Percentiles rank a stretch among this genome's conserved stretches.
Conservation (phyloP, 64 coral and sea anemone genomes). For the Stylophora pistillata region DNA sequence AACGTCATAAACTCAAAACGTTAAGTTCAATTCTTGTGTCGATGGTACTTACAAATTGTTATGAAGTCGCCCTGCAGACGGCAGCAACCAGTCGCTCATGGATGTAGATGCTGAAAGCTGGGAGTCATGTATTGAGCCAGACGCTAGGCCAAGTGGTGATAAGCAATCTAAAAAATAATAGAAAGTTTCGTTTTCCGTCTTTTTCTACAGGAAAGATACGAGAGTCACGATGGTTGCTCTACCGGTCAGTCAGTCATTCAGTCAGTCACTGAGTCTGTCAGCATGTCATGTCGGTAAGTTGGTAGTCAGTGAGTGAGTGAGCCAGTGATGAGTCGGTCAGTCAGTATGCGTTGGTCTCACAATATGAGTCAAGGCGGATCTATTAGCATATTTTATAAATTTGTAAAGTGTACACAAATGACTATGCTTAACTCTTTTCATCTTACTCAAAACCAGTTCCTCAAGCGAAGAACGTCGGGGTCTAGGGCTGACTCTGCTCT, state of each 20-base stretch:
- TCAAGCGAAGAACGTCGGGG: too few species aligned
- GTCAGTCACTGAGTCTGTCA: not conserved
- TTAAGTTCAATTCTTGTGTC: not conserved
- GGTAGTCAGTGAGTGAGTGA: not conserved
- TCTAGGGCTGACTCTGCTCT: too few species aligned
- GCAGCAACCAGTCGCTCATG: not conserved
- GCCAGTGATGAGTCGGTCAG: not conserved
- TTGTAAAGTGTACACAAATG: too few species aligned
- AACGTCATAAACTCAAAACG: too few species aligned
- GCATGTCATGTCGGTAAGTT: not conserved
- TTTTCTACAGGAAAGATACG: not conserved
- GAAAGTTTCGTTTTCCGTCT: not conserved
- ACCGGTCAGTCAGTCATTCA: not conserved
- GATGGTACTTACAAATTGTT: constrained; percentile 29
- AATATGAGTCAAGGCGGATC: too few species aligned
- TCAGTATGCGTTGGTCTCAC: too few species aligned
- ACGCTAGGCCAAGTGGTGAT: constrained; percentile 37
- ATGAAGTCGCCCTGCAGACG: constrained; percentile 46
- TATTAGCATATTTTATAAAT: too few species aligned
- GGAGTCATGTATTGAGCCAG: constrained; percentile 33
- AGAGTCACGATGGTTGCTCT: not conserved
- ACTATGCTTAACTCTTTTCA: too few species aligned
- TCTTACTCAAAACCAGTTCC: too few species aligned
- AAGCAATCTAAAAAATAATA: constrained; percentile 15
- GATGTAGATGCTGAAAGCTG: constrained; percentile 51